phyloP scores from a whole-genome alignment of 2,888 invertebrate species.

The Siphlonurus alternatus region DNA sequence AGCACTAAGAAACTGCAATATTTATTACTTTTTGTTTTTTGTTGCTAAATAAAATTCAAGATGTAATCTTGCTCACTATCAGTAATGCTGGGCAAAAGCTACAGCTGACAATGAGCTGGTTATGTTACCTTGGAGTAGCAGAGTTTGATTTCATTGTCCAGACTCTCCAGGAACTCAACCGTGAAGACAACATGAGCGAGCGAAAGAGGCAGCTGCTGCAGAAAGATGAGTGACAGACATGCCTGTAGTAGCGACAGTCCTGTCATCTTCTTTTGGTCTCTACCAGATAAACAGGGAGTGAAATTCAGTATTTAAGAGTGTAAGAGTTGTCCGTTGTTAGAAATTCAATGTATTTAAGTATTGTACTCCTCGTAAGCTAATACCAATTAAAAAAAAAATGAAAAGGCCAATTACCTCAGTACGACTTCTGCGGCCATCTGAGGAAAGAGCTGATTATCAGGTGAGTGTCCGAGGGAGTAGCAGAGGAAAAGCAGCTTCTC shows the following conservation, averaged over 20 bases:
- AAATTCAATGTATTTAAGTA: not conserved
- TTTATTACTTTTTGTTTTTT: no score
- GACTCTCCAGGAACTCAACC: conserved; percentile 37
- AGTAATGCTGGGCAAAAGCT: no score
- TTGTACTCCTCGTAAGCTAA: no score
- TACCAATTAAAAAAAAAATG: conserved; percentile 5
- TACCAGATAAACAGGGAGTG: conserved; percentile 20
- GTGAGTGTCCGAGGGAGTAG: conserved; percentile 33
- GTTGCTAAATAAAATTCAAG: no score
- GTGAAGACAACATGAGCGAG: conserved; percentile 38
- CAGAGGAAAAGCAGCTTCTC: conserved; percentile 32
- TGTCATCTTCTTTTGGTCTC: conserved; percentile 36
- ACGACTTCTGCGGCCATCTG: conserved; percentile 26
- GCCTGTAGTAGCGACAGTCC: conserved; percentile 34
- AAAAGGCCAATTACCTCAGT: conserved; percentile 26
- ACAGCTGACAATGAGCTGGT: no score
- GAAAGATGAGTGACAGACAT: conserved; percentile 35
- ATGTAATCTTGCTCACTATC: no score
- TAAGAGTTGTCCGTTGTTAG: not conserved
- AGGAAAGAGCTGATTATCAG: conserved; percentile 26
- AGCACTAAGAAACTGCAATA: no score
- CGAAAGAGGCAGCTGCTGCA: conserved; percentile 30
- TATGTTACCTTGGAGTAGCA: conserved; percentile 38
- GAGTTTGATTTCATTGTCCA: conserved; percentile 37
- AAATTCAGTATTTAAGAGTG: not conserved